Conservation (phyloP, 2,888 invertebrate species). For the Leptothorax acervorum region DNA sequence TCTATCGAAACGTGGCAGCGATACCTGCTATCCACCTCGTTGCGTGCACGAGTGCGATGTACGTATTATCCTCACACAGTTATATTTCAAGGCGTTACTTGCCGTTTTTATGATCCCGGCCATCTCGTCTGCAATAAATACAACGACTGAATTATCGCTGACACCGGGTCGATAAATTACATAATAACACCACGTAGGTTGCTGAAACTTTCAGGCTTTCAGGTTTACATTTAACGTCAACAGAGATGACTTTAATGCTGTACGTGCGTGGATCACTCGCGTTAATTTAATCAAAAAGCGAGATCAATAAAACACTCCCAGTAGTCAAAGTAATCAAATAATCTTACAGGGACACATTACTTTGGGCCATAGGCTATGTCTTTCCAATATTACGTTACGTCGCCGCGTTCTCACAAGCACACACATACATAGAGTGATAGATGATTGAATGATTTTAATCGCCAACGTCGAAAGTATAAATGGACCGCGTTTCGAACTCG, state of each 20-base stretch:
- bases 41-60: slow-evolving; percentile 31
- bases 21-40: slow-evolving; percentile 56
- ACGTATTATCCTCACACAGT: slow-evolving; percentile 29
- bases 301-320: neutral
- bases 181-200: neutral
- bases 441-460: slow-evolving; percentile 18
- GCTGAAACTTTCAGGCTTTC: neutral
- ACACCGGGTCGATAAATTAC: neutral
- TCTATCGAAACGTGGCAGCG: slow-evolving; percentile 58
- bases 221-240: neutral
- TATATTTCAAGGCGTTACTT: slow-evolving; percentile 29
- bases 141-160: slow-evolving; percentile 26
- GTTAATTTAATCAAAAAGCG: neutral
- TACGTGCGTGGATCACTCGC: neutral
- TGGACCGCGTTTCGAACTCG: neutral
- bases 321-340: neutral
- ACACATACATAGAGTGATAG: neutral
- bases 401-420: neutral
- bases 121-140: slow-evolving; percentile 5
- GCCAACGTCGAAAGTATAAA: neutral
- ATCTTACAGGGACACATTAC: neutral
- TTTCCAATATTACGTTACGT: neutral
- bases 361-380: neutral
- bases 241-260: neutral
- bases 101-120: slow-evolving; percentile 14